Evolutionary conservation across 2,113 vertebrate genomes (phyloP), one percentile per base, ranked within the genome.

Genomic region (Planiliza haematocheilus): DNA sequence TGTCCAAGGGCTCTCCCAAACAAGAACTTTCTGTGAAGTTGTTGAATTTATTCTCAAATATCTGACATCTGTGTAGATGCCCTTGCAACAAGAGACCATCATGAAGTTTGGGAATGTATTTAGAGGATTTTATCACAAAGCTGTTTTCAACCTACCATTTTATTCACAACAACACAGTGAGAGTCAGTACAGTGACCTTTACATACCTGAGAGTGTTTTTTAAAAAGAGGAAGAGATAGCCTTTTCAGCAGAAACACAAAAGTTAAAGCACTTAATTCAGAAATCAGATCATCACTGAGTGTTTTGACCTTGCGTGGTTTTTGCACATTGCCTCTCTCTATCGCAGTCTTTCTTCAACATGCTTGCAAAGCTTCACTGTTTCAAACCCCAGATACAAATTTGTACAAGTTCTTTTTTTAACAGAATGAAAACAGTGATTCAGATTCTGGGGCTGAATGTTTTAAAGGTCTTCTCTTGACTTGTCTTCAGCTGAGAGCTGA

Each of bases 401-500:
- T 14, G 8, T 37, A 8, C 8, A 20, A 8, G 8, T 2, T 16
- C 30, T 56, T 24, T 50, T 41, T 12, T 9, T 14, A 2, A n/a
- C 8, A 42, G 6, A 42, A 38, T 7, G 7, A 52, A 49, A 53
- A 17, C 11, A 8, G 5, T 13, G 38, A 64, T 65, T 68, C 51
- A 0, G 43, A 58, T 46, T 46, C 17, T 43, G 17, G 36, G 21
- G 39, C 7, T 21, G 20, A 34, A 34, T 34, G n/a, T 43, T 52
- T 48, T 21, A 49, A 58, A 59, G 14, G n/a, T 57, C 14, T 41
- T 14, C 38, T 12, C 8, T 16, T 4, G 0, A 55, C 58, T 37
- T 16, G 30, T 7, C 17, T 41, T 81, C 42, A 4, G 5, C 21
- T 77, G 42, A 18, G 46, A 37, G 39, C 71, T 16, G 59, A 69